These are phyloP conservation scores for Neopipo cinnamomea DNA, from an alignment of 2,113 vertebrate genomes.

Conservation along the genomic window DNA sequence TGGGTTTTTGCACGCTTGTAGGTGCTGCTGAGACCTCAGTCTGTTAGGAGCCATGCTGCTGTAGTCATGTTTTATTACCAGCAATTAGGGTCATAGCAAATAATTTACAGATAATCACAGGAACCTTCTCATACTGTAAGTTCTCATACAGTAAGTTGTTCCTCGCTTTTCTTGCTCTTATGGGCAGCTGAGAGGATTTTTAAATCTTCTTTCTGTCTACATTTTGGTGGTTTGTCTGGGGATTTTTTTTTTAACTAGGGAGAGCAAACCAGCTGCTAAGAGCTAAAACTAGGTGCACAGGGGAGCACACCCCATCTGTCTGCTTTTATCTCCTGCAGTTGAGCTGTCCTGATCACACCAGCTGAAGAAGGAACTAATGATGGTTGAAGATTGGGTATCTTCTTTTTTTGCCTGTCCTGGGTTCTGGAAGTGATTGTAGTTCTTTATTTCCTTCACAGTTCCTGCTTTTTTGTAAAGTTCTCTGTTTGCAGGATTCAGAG, in stretches of 20 bases:
- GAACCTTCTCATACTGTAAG: neutral
- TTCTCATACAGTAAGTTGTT: neutral
- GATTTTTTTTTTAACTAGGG: neutral
- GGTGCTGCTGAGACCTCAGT: neutral
- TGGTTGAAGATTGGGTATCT: neutral
- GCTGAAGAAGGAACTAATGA: neutral
- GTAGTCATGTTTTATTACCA: neutral
- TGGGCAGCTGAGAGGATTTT: neutral
- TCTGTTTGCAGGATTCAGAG: neutral
- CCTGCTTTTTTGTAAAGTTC: neutral
- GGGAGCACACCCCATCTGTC: neutral
- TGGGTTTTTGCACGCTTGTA: rapidly evolving
- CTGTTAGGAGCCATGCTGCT: neutral
- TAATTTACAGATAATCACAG: neutral
- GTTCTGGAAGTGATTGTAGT: neutral
- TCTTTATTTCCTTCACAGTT: neutral
- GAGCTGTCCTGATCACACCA: neutral
- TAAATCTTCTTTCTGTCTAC: neutral
- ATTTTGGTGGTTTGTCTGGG: neutral
- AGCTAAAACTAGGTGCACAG: neutral
- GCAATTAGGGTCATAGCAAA: neutral
- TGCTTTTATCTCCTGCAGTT: neutral
- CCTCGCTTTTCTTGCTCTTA: neutral
- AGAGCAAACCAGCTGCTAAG: neutral
- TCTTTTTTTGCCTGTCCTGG: neutral